These are phyloP conservation scores for Malacoctenus gilli DNA, from an alignment of 2,797 vertebrate species.

Conservation along the genomic window DNA sequence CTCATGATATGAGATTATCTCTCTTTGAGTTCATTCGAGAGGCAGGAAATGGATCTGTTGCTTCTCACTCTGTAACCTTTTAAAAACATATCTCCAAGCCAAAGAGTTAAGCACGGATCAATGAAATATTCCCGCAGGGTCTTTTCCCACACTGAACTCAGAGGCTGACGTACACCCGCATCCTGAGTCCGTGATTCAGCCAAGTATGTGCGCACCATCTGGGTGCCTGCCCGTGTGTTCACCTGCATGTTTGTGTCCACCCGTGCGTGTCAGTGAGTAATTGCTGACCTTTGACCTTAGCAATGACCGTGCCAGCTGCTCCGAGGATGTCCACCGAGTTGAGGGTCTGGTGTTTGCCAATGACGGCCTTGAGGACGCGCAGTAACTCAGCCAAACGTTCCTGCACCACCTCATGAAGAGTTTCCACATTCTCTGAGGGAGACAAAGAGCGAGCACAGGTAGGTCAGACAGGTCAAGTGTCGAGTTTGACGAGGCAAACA, in stretches of 20 bases:
- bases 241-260: constrained; percentile 12
- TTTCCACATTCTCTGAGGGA: constrained; percentile 81
- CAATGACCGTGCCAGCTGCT: constrained; percentile 91
- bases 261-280: constrained; percentile 3
- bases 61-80: constrained; percentile 30
- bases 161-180: constrained; percentile 4
- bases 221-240: constrained; percentile 1
- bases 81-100: constrained; percentile 29
- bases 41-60: constrained; percentile 28
- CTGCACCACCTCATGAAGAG: constrained; percentile 85
- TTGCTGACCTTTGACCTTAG: constrained; percentile 95
- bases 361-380: constrained; percentile 88
- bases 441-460: background rate
- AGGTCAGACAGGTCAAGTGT: constrained; percentile 8
- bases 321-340: constrained; percentile 94
- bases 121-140: constrained; percentile 24
- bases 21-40: constrained; percentile 38
- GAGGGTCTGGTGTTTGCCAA: constrained; percentile 92
- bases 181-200: constrained; percentile 16
- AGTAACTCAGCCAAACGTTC: constrained; percentile 91
- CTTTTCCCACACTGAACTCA: constrained; percentile 23
- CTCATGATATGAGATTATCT: constrained; percentile 40
- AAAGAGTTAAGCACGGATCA: constrained; percentile 30
- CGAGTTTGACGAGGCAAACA: background rate
- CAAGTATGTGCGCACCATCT: constrained; percentile 14